These are phyloP conservation scores for Scrobipalpa costella DNA, from an alignment of 2,888 invertebrate species.

Conservation along the genomic window DNA sequence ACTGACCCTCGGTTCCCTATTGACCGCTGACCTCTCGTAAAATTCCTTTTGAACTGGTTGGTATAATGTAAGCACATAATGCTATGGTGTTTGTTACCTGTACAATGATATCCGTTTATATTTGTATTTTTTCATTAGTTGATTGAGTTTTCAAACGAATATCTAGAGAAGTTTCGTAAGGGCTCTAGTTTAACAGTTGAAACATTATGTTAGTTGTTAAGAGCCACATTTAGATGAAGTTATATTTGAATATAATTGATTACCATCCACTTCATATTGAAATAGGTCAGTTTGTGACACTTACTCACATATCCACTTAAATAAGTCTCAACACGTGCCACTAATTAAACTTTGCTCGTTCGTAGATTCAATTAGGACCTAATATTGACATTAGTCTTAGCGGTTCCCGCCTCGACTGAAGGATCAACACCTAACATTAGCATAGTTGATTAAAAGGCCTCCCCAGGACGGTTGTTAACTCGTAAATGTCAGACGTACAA, in stretches of 20 bases:
- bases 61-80: conserved; percentile 19
- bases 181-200: no score
- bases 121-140: no score
- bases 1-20: conserved; percentile 42
- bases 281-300: conserved; percentile 37
- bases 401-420: conserved; percentile 52
- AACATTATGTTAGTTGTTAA: no score
- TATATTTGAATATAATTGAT: conserved; percentile 21
- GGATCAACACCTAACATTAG: conserved; percentile 77
- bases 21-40: conserved; percentile 51
- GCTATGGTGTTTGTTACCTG: not conserved
- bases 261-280: conserved; percentile 31
- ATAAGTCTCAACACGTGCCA: conserved; percentile 46
- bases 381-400: conserved; percentile 72
- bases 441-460: conserved; percentile 80
- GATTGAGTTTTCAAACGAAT: no score
- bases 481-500: conserved; percentile 77
- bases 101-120: no score
- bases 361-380: conserved; percentile 71
- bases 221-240: no score
- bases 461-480: conserved; percentile 71
- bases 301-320: conserved; percentile 37
- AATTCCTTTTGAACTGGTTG: conserved; percentile 40
- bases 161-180: no score
- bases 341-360: conserved; percentile 69